Evolutionary conservation across 2,888 invertebrate genomes (phyloP).

Genomic region (Drosophila rellima): DNA sequence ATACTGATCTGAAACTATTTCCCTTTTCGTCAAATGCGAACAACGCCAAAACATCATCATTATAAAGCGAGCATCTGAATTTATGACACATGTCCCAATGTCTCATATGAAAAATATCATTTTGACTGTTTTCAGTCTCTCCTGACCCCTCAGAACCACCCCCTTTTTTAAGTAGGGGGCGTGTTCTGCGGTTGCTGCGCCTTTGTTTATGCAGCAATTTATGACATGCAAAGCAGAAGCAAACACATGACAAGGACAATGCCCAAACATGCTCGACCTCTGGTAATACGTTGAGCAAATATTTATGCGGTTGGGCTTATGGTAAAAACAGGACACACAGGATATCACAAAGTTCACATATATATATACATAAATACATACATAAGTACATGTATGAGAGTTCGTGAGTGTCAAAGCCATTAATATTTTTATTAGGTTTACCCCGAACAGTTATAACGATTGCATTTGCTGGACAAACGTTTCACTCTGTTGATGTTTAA

Average conservation of each 20-base stretch:
- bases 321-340: constrained; percentile 22
- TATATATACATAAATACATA: background rate
- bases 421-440: constrained; percentile 74
- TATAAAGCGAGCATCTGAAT: constrained; percentile 51
- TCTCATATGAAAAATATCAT: constrained; percentile 50
- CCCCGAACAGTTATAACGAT: constrained; percentile 36
- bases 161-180: background rate
- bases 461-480: constrained; percentile 38
- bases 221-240: constrained; percentile 73
- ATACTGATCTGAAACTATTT: constrained; percentile 49
- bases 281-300: constrained; percentile 67
- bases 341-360: constrained; percentile 31
- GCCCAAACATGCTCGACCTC: constrained; percentile 52
- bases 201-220: constrained; percentile 77
- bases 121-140: constrained; percentile 32
- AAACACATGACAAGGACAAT: constrained; percentile 67
- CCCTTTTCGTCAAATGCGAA: constrained; percentile 42
- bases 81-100: constrained; percentile 62
- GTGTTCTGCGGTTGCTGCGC: constrained; percentile 50
- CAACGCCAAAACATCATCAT: constrained; percentile 60
- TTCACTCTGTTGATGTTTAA: constrained; percentile 63
- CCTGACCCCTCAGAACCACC: background rate
- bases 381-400: too few species aligned
- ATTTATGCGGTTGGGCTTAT: constrained; percentile 62
- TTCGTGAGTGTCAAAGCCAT: constrained; percentile 41